These are phyloP conservation scores for Myoxocephalus aenaeus DNA, from an alignment of 2,797 vertebrate genomes.

Conservation along the genomic window DNA sequence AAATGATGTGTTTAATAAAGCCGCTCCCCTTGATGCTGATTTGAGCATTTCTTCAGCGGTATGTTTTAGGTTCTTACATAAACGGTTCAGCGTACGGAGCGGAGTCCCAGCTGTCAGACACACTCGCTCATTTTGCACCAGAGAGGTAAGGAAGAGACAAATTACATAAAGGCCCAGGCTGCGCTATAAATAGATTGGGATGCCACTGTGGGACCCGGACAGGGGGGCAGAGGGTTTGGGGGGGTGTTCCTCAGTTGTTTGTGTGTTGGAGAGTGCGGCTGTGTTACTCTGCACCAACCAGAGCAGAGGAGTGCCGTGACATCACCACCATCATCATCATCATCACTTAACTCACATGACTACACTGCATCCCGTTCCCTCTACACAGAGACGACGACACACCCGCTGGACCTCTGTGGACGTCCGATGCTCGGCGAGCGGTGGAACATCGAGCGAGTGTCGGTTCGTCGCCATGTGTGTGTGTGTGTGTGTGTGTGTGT, in stretches of 20 bases:
- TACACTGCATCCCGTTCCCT: neutral
- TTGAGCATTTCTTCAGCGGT: neutral
- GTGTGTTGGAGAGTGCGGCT: neutral
- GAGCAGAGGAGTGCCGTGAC: constrained; percentile 54
- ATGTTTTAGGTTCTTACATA: constrained; percentile 2
- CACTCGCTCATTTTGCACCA: constrained; percentile 26
- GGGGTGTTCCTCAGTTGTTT: neutral
- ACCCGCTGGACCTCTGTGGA: constrained; percentile 34
- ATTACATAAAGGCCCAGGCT: constrained; percentile 53
- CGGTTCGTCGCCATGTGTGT: constrained; percentile 4
- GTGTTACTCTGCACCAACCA: constrained; percentile 51
- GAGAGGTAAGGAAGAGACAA: constrained; percentile 37
- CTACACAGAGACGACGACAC: constrained; percentile 11
- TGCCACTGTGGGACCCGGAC: constrained; percentile 20
- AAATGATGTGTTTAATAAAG: neutral
- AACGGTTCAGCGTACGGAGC: neutral
- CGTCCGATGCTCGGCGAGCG: constrained; percentile 33
- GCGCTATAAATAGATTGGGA: constrained; percentile 43
- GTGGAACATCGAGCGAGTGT: constrained; percentile 35
- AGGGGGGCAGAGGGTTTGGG: neutral
- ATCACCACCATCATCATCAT: constrained; percentile 14
- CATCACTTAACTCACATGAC: constrained; percentile 3
- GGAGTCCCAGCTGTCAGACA: constrained; percentile 39
- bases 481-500: too few relatives aligned
- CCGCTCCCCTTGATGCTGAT: neutral